These are phyloP conservation scores for Dipodomys spectabilis DNA, from an alignment of 2,113 vertebrate species.

Conservation along the genomic window DNA sequence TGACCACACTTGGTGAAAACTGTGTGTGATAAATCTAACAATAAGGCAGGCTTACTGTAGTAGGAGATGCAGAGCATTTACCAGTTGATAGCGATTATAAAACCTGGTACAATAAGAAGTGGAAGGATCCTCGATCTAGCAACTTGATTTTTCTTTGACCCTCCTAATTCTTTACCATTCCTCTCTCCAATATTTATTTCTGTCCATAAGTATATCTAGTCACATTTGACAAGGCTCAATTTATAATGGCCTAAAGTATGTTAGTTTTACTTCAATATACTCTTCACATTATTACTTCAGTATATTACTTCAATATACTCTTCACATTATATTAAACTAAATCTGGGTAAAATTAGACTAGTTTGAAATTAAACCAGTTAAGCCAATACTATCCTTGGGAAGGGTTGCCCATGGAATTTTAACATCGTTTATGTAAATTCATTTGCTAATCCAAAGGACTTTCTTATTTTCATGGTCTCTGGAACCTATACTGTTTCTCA, in stretches of 20 bases:
- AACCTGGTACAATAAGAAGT: background rate
- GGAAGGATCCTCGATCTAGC: background rate
- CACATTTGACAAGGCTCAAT: background rate
- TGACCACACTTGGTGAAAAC: too few relatives aligned
- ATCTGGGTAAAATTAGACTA: background rate
- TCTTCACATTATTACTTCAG: background rate
- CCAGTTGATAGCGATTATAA: background rate
- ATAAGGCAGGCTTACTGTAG: too few relatives aligned
- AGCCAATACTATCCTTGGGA: background rate
- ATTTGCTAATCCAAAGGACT: background rate
- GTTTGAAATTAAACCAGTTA: conserved; percentile 31
- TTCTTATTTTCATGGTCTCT: conserved; percentile 30
- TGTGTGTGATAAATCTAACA: too few relatives aligned
- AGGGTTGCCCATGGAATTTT: background rate
- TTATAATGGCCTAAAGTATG: background rate
- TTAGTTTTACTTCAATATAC: background rate
- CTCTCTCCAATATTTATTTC: background rate
- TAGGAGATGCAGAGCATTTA: background rate
- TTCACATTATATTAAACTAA: background rate
- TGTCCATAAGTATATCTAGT: background rate
- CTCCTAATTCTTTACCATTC: background rate
- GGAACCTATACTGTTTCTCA: background rate
- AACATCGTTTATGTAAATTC: background rate
- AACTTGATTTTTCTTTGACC: background rate
- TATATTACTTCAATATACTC: background rate